Evolutionary conservation across 35 echinoderm and acorn worm species (phyloP), one percentile per base, ranked within the genome.

Genomic region (Eucidaris tribuloides): DNA sequence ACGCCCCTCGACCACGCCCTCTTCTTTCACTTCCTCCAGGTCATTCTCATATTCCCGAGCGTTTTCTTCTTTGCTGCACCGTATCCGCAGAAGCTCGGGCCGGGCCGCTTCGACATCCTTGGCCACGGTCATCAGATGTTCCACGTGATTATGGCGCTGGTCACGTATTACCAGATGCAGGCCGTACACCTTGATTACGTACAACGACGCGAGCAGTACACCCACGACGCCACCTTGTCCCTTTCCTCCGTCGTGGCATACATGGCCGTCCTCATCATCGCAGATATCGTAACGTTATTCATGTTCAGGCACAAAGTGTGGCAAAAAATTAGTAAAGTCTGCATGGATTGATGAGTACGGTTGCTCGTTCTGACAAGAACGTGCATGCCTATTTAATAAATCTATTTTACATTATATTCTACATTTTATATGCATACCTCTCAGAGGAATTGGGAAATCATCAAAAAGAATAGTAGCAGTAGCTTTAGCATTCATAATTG

Each of bases 81-180:
- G 1, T 97, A 79, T 39, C 94, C 94, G 14, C 94, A 97, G 70
- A 97, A 92, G 44, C 58, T 89, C 11, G 42, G 58, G 24, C 94
- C 94, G 0, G 94, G 94, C 25, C 59, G 59, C n/a, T 97, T 85
- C 37, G 94, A 97, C 72, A 88, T 97, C 23, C 44, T 97, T 0
- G 94, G 89, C 0, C 89, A 92, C 43, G 79, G 89, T 20, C 94
- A 97, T 83, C 94, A 97, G 27, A 57, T 97, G 23, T 97, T 97
- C 43, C 94, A 97, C 58, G 49, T 97, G 2, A 88, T 87, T 42
- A 92, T 97, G 85, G 85, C 82, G 43, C 43, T 92, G 14, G 84
- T 80, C 43, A 89, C 90, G 0, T 92, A 92, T 52, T 83, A 42
- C 57, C 85, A 92, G 24, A 88, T 85, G 65, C 58, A 89, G 46